Evolutionary conservation across 2,888 invertebrate genomes (phyloP).

Genomic region (Drosophila paracracens): DNA sequence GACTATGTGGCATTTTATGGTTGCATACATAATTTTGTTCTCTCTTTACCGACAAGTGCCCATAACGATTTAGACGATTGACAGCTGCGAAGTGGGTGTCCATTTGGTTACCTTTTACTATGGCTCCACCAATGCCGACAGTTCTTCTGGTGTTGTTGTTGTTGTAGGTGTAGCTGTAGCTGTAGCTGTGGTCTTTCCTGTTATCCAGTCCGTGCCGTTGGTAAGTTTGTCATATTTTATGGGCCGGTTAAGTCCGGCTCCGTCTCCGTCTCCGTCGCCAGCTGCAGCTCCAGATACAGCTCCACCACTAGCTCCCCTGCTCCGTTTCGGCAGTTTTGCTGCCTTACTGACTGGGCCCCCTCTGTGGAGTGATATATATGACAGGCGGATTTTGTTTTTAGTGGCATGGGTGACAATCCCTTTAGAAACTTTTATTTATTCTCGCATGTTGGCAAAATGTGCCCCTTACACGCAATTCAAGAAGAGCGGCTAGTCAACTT

Average conservation of each 20-base stretch:
- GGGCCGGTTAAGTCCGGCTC: slow-evolving; percentile 68
- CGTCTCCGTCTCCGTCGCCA: slow-evolving; percentile 21
- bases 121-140: slow-evolving; percentile 59
- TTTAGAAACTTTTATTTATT: slow-evolving; percentile 76
- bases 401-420: slow-evolving; percentile 79
- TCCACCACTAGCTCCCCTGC: slow-evolving; percentile 4
- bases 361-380: slow-evolving; percentile 73
- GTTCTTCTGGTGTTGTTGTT: slow-evolving; percentile 29
- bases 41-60: slow-evolving; percentile 59
- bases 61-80: slow-evolving; percentile 77
- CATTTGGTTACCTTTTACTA: slow-evolving; percentile 41
- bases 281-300: slow-evolving; percentile 11
- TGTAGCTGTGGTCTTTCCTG: slow-evolving; percentile 56
- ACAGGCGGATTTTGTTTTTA: slow-evolving; percentile 76
- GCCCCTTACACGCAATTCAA: slow-evolving; percentile 71
- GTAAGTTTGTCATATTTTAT: slow-evolving; percentile 77
- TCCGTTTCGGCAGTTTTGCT: slow-evolving; percentile 24
- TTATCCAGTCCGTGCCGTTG: slow-evolving; percentile 68
- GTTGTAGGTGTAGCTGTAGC: slow-evolving; percentile 18
- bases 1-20: slow-evolving; percentile 65
- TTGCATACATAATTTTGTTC: slow-evolving; percentile 38
- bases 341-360: slow-evolving; percentile 35
- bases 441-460: slow-evolving; percentile 76
- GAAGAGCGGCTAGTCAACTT: slow-evolving; percentile 56
- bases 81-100: slow-evolving; percentile 76